Base-by-base conservation (phyloP, 2,797 vertebrate genomes). In the Phalloptychus januarius region DNA sequence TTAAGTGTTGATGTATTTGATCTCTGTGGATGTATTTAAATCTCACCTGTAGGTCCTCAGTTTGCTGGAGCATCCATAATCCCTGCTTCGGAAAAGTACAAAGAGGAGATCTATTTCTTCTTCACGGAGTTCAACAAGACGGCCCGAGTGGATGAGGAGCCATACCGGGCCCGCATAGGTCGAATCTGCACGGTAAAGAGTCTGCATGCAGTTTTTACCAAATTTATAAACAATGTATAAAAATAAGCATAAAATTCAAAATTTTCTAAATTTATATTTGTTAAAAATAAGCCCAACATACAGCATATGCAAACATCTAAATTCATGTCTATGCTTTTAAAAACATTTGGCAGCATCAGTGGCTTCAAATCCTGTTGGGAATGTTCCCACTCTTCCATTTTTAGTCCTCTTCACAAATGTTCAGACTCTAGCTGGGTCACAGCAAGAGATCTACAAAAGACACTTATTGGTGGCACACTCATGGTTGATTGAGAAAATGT, bases 21-120 rank as follows among this genome's bases (percentile, higher is more conserved):
- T 81, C 46, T 80, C 12, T 81, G 0, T 10, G 33, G n/a, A 70
- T 58, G 3, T 4, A 11, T 74, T 73, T 72, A 2, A 74, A 76
- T 89, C 36, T 85, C 52, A 10, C 77, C 71, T 5, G 12, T 84
- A 97, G 96, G 94, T 84, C 95, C 96, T 0, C 94, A 96, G 86
- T 97, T 97, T 87, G 95, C 95, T 0, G 95, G 96, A 0, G 96
- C 95, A 0, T 93, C 95, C 42, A 78, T 96, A 7, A 95, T 97
- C 75, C 95, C 95, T 0, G 91, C 94, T 0, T 71, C 85, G 0
- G 71, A 87, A 0, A 94, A 93, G 79, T 81, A 76, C 81, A 95
- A 95, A 79, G 94, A 96, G 48, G 96, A 96, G 88, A 95, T 96
- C 48, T 96, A 96, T 83, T 96, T 97, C 91, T 96, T 97, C 92